These are phyloP conservation scores for Lampris incognitus DNA, from an alignment of 2,113 vertebrate genomes.

Conservation along the genomic window DNA sequence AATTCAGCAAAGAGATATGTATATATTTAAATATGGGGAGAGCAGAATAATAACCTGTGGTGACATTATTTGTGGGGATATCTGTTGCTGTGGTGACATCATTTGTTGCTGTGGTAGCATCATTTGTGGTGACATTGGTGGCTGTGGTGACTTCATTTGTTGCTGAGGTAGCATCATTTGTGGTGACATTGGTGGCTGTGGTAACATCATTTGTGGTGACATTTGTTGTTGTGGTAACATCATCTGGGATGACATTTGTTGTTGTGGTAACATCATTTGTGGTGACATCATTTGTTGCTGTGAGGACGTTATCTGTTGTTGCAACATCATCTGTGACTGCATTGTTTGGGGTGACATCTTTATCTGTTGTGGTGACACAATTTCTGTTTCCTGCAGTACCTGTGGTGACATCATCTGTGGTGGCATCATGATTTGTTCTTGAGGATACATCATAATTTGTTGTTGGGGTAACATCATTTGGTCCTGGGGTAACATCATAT, in stretches of 20 bases:
- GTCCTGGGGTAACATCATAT: slow-evolving; percentile 61
- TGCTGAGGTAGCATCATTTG: slow-evolving; percentile 12
- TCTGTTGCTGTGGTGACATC: slow-evolving; percentile 33
- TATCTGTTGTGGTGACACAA: slow-evolving; percentile 9
- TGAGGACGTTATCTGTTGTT: slow-evolving; percentile 24
- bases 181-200: slow-evolving; percentile 8
- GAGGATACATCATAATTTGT: slow-evolving; percentile 23
- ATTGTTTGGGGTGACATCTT: slow-evolving; percentile 32
- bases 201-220: slow-evolving; percentile 6
- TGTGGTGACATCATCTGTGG: slow-evolving; percentile 8
- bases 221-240: slow-evolving; percentile 35
- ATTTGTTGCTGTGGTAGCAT: slow-evolving; percentile 26
- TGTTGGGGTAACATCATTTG: slow-evolving; percentile 36
- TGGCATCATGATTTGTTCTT: slow-evolving; percentile 1
- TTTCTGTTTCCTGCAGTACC: background rate
- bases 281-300: slow-evolving; percentile 41
- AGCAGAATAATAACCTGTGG: slow-evolving; percentile 61
- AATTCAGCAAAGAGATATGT: background rate
- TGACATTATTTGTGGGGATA: slow-evolving; percentile 27
- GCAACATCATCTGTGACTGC: slow-evolving; percentile 45
- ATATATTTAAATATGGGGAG: background rate
- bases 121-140: slow-evolving; percentile 16
- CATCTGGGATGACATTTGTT: slow-evolving; percentile 23
- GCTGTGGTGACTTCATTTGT: slow-evolving; percentile 9
- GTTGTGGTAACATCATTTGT: slow-evolving; percentile 32